Conservation (phyloP, 35 echinoderm and acorn worm species). For the Holothuria glaberrima region DNA sequence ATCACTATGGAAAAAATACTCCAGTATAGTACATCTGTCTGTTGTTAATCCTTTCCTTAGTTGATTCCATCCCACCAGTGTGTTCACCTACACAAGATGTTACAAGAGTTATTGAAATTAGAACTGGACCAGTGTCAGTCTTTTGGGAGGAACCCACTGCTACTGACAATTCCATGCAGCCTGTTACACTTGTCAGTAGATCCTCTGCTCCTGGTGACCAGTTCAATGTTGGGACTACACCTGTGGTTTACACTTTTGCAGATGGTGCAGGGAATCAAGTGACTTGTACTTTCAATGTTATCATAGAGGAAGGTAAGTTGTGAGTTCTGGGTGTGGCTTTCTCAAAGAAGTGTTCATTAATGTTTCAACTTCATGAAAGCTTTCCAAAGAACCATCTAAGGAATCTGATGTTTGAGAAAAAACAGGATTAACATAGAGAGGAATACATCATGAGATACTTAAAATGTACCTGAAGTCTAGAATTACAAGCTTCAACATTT, state of each 20-base stretch:
- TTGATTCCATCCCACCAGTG: constrained; percentile 21
- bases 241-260: constrained; percentile 49
- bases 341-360: no score
- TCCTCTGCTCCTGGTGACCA: constrained; percentile 20
- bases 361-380: no score
- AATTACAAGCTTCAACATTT: no score
- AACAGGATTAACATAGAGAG: no score
- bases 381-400: no score
- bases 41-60: neutral
- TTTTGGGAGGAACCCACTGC: constrained; percentile 56
- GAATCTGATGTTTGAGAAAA: no score
- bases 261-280: constrained; percentile 69
- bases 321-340: neutral
- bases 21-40: no score
- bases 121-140: neutral
- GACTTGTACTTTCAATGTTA: constrained; percentile 45
- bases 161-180: constrained; percentile 54
- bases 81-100: neutral
- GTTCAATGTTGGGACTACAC: constrained; percentile 53
- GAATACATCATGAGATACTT: no score
- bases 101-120: constrained; percentile 25
- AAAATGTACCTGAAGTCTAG: no score
- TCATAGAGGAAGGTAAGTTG: neutral
- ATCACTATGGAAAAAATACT: no score
- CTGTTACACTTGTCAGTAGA: neutral